Evolutionary conservation across 1,140 invertebrate genomes (phyloP).

Genomic region (Drosophila bifasciata): DNA sequence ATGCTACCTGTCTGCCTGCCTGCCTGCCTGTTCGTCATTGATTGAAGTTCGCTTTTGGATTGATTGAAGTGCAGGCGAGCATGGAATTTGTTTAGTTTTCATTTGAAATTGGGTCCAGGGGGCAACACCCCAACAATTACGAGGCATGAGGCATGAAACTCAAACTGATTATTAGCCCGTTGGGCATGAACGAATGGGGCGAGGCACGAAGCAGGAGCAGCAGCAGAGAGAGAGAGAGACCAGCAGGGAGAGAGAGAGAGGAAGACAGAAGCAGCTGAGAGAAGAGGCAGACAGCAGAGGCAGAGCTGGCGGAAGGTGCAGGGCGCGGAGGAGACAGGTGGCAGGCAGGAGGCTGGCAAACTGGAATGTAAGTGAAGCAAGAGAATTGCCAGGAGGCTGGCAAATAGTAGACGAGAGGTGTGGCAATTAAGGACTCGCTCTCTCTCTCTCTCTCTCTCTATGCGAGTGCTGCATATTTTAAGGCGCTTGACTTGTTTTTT

Average conservation of each 20-base stretch:
- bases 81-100: conserved; percentile 46
- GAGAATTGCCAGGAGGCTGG: conserved; percentile 15
- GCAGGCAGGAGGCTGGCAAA: too few species aligned
- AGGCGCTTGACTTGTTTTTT: conserved; percentile 32
- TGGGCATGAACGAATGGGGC: too few species aligned
- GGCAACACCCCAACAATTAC: not conserved
- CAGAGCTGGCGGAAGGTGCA: too few species aligned
- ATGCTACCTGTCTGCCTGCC: too few species aligned
- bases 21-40: too few species aligned
- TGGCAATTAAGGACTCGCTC: conserved; percentile 49
- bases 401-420: conserved; percentile 17
- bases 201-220: too few species aligned
- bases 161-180: too few species aligned
- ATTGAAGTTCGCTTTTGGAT: conserved; percentile 26
- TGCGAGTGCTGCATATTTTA: conserved; percentile 60
- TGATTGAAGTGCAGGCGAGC: conserved; percentile 35
- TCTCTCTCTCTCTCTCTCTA: too few species aligned
- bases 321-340: too few species aligned
- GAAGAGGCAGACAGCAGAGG: not conserved
- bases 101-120: conserved; percentile 3
- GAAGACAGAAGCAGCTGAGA: not conserved
- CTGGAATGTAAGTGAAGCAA: not conserved
- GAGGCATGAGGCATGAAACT: not conserved
- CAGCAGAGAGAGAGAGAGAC: too few species aligned
- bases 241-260: too few species aligned